Evolutionary conservation across 2,888 invertebrate genomes (phyloP).

Genomic region (Drosophila koepferae): DNA sequence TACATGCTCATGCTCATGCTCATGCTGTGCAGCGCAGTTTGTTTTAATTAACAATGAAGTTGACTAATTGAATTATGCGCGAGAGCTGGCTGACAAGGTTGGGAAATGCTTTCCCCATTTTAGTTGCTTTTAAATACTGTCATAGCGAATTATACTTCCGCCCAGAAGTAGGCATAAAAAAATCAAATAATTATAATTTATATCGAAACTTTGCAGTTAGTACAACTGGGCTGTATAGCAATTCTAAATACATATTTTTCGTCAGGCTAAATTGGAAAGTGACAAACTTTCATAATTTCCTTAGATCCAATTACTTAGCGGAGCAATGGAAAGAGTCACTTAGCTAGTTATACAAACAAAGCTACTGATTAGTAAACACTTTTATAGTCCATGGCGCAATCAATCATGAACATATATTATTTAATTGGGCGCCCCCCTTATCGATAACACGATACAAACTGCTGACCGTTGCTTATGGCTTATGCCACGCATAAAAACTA

Average conservation of each 20-base stretch:
- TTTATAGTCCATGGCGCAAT: constrained; percentile 26
- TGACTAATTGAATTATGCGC: constrained; percentile 68
- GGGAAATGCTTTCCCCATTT: constrained; percentile 6
- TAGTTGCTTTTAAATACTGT: constrained; percentile 7
- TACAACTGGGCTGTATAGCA: neutral
- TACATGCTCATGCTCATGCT: constrained; percentile 31
- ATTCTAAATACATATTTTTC: neutral
- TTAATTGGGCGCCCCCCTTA: constrained; percentile 30
- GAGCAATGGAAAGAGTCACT: neutral
- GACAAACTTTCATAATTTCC: constrained; percentile 70
- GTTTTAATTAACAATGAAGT: constrained; percentile 65
- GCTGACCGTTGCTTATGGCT: constrained; percentile 6
- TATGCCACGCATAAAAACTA: constrained; percentile 18
- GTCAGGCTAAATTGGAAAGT: constrained; percentile 58
- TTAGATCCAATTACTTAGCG: constrained; percentile 41
- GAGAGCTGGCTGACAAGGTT: constrained; percentile 14
- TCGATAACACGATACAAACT: constrained; percentile 19
- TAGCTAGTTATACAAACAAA: constrained; percentile 19
- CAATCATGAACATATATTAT: constrained; percentile 55
- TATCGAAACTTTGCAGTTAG: neutral
- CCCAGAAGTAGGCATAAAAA: constrained; percentile 26
- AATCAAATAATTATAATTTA: neutral
- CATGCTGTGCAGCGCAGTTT: constrained; percentile 14
- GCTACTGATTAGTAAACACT: constrained; percentile 41
- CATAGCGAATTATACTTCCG: constrained; percentile 19